Percentiles rank a stretch among this genome's conserved stretches.
Conservation (phyloP, 2,113 vertebrate species). For the Coregonus clupeaformis region DNA sequence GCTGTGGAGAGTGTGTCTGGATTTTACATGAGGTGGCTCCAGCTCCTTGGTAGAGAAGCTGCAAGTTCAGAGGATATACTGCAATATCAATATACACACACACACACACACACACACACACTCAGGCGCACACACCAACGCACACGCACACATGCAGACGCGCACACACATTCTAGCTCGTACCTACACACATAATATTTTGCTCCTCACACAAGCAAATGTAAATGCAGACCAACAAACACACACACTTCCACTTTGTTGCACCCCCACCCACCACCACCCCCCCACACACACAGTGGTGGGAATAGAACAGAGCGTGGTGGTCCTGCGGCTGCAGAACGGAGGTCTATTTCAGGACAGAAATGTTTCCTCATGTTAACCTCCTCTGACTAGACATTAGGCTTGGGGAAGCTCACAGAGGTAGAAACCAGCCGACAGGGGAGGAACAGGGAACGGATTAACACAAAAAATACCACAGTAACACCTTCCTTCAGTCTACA, state of each 20-base stretch:
- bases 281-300: neutral
- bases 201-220: neutral
- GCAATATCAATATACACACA: neutral
- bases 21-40: neutral
- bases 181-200: neutral
- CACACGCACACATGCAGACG: no score
- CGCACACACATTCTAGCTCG: no score
- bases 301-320: slow-evolving; percentile 1
- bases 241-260: neutral
- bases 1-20: slow-evolving; percentile 7
- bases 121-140: no score
- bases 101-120: slow-evolving; percentile 1
- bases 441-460: slow-evolving; percentile 31
- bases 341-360: slow-evolving; percentile 35
- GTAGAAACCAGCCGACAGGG: slow-evolving; percentile 29
- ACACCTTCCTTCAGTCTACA: slow-evolving; percentile 53
- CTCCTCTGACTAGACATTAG: slow-evolving; percentile 20
- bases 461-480: slow-evolving; percentile 52
- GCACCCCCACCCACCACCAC: slow-evolving; percentile 1
- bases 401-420: slow-evolving; percentile 26
- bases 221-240: neutral
- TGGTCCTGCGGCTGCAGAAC: neutral
- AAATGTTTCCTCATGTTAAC: slow-evolving; percentile 28
- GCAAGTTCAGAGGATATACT: neutral
- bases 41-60: neutral